Evolutionary conservation across 2,797 vertebrate genomes (phyloP), one percentile per base, ranked within the genome.

Genomic region (Oreortyx pictus): DNA sequence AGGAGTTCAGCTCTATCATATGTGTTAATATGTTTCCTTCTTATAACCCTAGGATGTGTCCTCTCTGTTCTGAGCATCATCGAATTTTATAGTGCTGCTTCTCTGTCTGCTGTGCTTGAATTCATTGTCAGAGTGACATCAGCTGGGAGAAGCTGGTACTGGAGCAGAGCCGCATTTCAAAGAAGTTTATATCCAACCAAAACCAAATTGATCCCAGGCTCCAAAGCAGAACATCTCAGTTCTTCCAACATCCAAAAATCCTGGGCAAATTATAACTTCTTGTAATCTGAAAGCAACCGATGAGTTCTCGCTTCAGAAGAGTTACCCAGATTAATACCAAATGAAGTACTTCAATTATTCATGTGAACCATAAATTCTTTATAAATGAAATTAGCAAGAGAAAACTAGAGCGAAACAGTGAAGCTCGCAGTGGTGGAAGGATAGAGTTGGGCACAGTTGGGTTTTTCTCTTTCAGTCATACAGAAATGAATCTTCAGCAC

Each of bases 101-200:
- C 37, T 75, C 61, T 19, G 1, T 23, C 44, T 46, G 60, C 12
- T 18, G 68, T 22, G 25, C 35, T 74, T 35, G 49, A 90, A 82
- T 68, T 71, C 80, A 46, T 72, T 77, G 72, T 41, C 78, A 93
- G 72, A 87, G 73, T 78, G 86, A 93, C 89, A 92, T 65, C 86
- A 89, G 65, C 72, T 90, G 90, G 92, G 46, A 89, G 43, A 85
- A 77, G 23, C 47, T 35, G 76, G 89, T 85, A 95, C 59, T 88
- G 82, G 46, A 94, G 46, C n/a, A 68, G 33, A 50, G 31, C 16
- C 15, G 50, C 1, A 18, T 52, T 67, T 64, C 39, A 37, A 72
- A 76, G 43, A 65, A 16, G 14, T 52, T 64, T 60, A 50, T 60
- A 59, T 27, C 8, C 37, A 67, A 29, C 31, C 9, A 17, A 47